Conservation (phyloP, 1,140 invertebrate species). For the Theocolax elegans region DNA sequence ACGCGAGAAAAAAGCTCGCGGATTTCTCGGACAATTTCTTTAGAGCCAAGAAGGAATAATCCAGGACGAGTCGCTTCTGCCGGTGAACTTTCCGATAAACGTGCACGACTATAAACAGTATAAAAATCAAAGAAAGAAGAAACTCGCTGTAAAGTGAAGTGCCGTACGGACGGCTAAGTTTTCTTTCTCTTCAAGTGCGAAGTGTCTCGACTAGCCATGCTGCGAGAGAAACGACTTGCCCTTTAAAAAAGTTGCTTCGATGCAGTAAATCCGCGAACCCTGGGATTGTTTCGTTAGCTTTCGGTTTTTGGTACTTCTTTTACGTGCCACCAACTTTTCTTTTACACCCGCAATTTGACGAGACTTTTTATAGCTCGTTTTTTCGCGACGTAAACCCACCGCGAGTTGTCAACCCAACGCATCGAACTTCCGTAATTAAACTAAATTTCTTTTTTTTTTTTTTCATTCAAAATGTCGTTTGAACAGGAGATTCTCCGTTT, state of each 20-base stretch:
- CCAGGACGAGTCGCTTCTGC: not conserved
- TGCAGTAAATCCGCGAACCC: not conserved
- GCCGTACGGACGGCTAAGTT: not conserved
- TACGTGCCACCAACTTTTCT: constrained; percentile 18
- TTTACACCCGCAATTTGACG: constrained; percentile 20
- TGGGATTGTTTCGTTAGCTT: constrained; percentile 34
- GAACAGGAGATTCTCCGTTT: no score
- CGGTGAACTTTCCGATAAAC: constrained; percentile 6
- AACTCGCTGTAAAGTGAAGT: not conserved
- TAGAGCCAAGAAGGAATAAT: not conserved
- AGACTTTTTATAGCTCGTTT: constrained; percentile 20
- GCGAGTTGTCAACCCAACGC: not conserved
- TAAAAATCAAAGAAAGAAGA: constrained; percentile 7
- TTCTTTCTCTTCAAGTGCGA: not conserved
- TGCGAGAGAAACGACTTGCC: no score
- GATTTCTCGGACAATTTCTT: not conserved
- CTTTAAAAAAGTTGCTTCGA: constrained; percentile 22
- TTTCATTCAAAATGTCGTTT: no score
- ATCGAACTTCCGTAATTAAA: constrained; percentile 22
- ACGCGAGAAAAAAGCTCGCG: not conserved
- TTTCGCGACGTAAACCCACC: not conserved
- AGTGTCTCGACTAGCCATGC: no score
- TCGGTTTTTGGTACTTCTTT: constrained; percentile 31
- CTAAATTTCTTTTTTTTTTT: not conserved
- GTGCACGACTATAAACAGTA: not conserved